Evolutionary conservation across 2,888 invertebrate species (phyloP).

Genomic region (Himalopsyche japonica): DNA sequence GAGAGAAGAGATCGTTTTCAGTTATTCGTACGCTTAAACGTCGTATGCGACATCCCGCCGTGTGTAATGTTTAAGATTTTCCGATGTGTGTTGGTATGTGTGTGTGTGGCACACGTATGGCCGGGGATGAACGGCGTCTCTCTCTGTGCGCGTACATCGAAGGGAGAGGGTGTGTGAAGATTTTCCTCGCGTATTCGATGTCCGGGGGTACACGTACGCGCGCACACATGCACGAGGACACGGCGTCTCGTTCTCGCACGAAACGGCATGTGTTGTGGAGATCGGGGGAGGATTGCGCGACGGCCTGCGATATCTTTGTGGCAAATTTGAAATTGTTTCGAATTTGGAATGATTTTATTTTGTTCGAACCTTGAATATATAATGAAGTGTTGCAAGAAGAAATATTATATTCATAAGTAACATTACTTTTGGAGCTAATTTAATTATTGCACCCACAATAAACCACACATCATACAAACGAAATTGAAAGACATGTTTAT

Average conservation of each 20-base stretch:
- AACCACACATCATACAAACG: too few species aligned
- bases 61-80: conserved; percentile 15
- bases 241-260: conserved; percentile 18
- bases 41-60: conserved; percentile 11
- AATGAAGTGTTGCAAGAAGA: not conserved
- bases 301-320: not conserved
- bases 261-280: conserved; percentile 14
- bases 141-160: not conserved
- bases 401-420: not conserved
- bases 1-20: not conserved
- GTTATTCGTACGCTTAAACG: not conserved
- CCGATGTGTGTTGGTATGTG: conserved; percentile 23
- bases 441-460: too few species aligned
- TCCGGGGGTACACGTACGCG: conserved; percentile 27
- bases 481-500: too few species aligned
- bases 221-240: conserved; percentile 3
- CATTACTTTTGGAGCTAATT: too few species aligned
- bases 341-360: not conserved
- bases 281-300: not conserved
- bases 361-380: not conserved
- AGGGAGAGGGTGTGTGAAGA: conserved; percentile 9
- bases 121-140: conserved; percentile 34
- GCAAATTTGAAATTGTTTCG: not conserved
- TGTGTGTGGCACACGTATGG: conserved; percentile 38
- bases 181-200: conserved; percentile 34